phyloP scores from a whole-genome alignment of 2,797 vertebrate species.

The Crocidura indochinensis region DNA sequence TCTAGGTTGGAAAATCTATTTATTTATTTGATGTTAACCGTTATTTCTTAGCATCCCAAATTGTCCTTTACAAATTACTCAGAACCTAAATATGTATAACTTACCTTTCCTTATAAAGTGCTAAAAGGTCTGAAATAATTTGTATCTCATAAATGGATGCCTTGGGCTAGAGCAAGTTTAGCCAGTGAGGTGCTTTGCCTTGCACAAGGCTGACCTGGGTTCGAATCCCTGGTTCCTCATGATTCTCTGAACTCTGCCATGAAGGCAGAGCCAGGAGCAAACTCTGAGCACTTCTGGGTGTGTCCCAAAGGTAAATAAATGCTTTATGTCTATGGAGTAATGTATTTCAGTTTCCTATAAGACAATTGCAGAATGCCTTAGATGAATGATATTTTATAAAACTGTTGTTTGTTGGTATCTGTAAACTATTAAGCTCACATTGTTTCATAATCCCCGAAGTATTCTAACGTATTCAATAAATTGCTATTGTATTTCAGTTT shows the following conservation, averaged over 20 bases:
- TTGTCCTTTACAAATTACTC: slow-evolving; percentile 63
- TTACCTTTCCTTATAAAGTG: slow-evolving; percentile 17
- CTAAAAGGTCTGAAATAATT: slow-evolving; percentile 48
- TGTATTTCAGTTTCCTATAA: slow-evolving; percentile 35
- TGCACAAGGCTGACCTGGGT: too few relatives aligned
- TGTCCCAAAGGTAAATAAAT: too few relatives aligned
- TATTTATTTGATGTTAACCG: slow-evolving; percentile 59
- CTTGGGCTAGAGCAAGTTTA: neutral
- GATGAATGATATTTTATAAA: slow-evolving; percentile 73
- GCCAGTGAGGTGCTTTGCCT: too few relatives aligned
- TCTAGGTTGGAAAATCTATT: slow-evolving; percentile 60
- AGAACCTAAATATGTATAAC: slow-evolving; percentile 57
- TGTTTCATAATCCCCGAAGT: slow-evolving; percentile 58
- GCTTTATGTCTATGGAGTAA: slow-evolving; percentile 50
- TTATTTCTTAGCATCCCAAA: slow-evolving; percentile 60
- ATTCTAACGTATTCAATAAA: slow-evolving; percentile 73
- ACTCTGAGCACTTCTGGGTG: too few relatives aligned
- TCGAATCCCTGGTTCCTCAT: too few relatives aligned
- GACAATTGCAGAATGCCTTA: slow-evolving; percentile 67
- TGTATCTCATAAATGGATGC: slow-evolving; percentile 56
- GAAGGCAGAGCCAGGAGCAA: too few relatives aligned
- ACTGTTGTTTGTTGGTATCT: slow-evolving; percentile 32
- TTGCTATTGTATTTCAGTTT: slow-evolving; percentile 71
- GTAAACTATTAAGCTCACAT: slow-evolving; percentile 53
- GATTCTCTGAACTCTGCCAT: too few relatives aligned